These are phyloP conservation scores for Sminthurides bifidus DNA, from an alignment of 1,140 invertebrate genomes.

Conservation along the genomic window DNA sequence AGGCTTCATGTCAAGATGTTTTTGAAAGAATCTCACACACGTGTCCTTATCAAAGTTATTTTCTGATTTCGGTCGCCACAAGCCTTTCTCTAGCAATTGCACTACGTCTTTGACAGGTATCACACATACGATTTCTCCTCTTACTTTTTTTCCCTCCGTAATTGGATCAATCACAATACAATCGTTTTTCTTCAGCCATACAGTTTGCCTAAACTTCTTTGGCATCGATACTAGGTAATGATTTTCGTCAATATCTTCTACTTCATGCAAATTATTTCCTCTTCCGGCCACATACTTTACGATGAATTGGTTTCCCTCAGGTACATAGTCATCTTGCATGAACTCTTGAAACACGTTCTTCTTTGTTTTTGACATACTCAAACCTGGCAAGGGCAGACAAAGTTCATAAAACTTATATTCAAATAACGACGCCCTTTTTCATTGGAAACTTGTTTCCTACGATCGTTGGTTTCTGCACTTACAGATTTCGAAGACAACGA, in stretches of 20 bases:
- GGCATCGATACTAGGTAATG: conserved; percentile 28
- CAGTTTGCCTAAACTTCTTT: conserved; percentile 26
- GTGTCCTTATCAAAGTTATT: neutral
- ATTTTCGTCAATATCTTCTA: conserved; percentile 12
- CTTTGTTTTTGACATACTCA: conserved; percentile 25
- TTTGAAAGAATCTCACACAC: neutral
- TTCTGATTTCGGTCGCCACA: conserved; percentile 15
- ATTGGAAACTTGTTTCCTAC: too few species aligned
- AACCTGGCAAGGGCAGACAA: neutral
- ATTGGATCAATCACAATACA: conserved; percentile 25
- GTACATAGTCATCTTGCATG: conserved; percentile 22
- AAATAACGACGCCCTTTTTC: too few species aligned
- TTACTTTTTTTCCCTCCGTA: conserved; percentile 27
- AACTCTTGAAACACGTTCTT: conserved; percentile 26
- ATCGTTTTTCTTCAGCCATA: conserved; percentile 24
- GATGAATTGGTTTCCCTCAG: conserved; percentile 12
- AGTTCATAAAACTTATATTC: too few species aligned
- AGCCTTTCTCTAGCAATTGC: conserved; percentile 11
- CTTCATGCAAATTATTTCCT: conserved; percentile 28
- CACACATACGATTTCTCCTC: conserved; percentile 27
- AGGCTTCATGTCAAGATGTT: neutral
- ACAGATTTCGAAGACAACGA: too few species aligned
- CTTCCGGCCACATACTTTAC: conserved; percentile 25
- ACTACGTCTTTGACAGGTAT: conserved; percentile 9
- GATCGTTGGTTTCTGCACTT: too few species aligned